Base-by-base conservation (phyloP, 2,113 vertebrate genomes). In the Gadus macrocephalus region DNA sequence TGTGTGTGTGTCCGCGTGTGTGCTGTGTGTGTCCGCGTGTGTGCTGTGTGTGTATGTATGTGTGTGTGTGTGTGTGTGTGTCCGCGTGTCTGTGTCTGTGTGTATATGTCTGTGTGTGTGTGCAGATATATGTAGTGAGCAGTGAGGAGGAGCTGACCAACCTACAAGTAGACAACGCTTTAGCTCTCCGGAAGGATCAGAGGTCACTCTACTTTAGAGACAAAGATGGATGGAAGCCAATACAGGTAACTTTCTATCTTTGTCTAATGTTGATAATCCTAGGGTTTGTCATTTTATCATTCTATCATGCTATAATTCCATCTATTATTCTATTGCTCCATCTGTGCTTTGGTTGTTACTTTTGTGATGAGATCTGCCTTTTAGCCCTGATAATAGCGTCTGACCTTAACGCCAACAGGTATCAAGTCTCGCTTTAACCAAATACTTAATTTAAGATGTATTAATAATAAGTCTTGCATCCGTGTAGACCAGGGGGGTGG, bases 121-220 rank as follows among this genome's bases (percentile, higher is more conserved):
- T 58, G 61, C 84, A 96, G 96, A 96, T 98, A 89, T 98, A 94
- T 91, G 93, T 98, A 81, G 95, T 98, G 66, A 94, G 91, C 81
- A 93, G 88, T 81, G 92, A 93, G 81, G 95, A 96, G 69, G 96
- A 96, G 72, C 78, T 98, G 79, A 85, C 89, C 15, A 89, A 68
- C 27, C 81, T 98, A 31, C 90, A 91, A 67, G 90, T 90, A 0
- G 92, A 94, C 69, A 95, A 96, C 0, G 91, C 95, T 0, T 90
- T 98, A 35, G 96, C 93, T 20, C 94, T 96, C 81, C 92, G 95
- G 83, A 96, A 93, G 89, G 96, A 98, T 77, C 93, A 95, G 85
- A 91, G 91, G 79, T 89, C 92, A 49, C 91, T 98, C 68, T 98
- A 96, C 89, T 98, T 96, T 86, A 95, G 93, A 87, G 96, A 98